Evolutionary conservation across 2,113 vertebrate genomes (phyloP), one percentile per base, ranked within the genome.

Genomic region (Lophius piscatorius): DNA sequence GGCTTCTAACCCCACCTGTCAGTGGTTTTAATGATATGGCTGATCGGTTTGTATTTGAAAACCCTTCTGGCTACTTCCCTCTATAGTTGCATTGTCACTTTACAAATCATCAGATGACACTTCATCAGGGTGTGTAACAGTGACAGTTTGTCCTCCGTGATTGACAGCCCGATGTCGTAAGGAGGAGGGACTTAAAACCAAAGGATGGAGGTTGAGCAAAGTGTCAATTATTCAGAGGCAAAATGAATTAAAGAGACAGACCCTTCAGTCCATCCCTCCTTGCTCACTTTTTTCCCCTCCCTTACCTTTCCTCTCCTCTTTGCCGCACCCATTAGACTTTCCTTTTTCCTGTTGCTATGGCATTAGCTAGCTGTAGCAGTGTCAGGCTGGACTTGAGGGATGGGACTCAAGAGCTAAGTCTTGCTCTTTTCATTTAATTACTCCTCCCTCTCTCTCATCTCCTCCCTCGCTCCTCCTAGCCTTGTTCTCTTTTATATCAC

Each of bases 341-440:
- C 61, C 56, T 65, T 76, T 77, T 84, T 75, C 76, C 82, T 81
- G 85, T 88, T 90, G 85, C 86, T 88, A 90, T 88, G 88, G 86
- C 88, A 86, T 87, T 85, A 83, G 74, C 81, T 85, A 59, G 83
- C 78, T 76, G 77, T 83, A 78, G 76, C 76, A 38, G 67, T 81
- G 76, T 77, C 76, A 83, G 74, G 70, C 61, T 23, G 31, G 74
- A 74, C 87, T 87, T 86, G 74, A 85, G 81, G 83, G 83, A 86
- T 84, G 75, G 78, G 78, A 81, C 78, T 81, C 76, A 81, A 80
- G 80, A 85, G 81, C 79, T 84, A 86, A 85, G 74, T 81, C 85
- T 86, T 78, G 74, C 74, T 89, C 69, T 86, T 87, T 87, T 90
- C 68, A 81, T 88, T 88, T 84, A 85, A 82, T 88, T 80, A 83